Evolutionary conservation across 2,797 vertebrate genomes (phyloP), one percentile per base, ranked within the genome.

Genomic region (Ptychadena robeensis): DNA sequence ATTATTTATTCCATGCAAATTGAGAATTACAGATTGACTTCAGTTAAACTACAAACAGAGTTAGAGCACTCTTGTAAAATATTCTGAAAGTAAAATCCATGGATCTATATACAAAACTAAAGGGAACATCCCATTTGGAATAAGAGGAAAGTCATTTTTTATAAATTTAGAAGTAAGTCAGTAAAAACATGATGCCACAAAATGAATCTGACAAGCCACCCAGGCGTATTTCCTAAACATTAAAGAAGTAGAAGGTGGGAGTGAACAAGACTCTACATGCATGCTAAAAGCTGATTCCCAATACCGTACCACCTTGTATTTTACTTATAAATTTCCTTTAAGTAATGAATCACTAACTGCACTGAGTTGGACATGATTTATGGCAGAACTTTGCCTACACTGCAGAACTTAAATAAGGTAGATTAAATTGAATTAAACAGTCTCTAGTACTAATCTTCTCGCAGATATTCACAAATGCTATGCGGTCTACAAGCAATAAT

Each of bases 391-490:
- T 73, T 81, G 63, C 61, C 63, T 73, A 66, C 80, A 74, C 80
- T 74, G 64, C 80, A 75, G 65, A 65, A 82, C 25, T 82, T 82
- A 69, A 76, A 76, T 70, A 76, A 76, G 81, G 73, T 82, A 61
- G 73, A 76, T 82, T 82, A 67, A 69, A 76, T 74, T 68, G 72
- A 75, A 81, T 81, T 81, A 81, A 81, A 81, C 70, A 81, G 80
- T 65, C 65, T 81, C 63, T 40, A 71, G 53, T 28, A 73, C 61
- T 81, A 74, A 81, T 81, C 71, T 74, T 68, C 38, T 74, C 71
- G 22, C 80, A 53, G 71, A 81, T 67, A 81, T 72, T 81, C 79
- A 72, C 64, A 81, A 81, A 69, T 30, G 31, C 38, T 71, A 34
- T 37, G 59, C 70, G n/a, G 65, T 32, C 76, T 68, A 28, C 44